Base-by-base conservation (phyloP, 2,113 vertebrate species). In the Rhea americana region DNA sequence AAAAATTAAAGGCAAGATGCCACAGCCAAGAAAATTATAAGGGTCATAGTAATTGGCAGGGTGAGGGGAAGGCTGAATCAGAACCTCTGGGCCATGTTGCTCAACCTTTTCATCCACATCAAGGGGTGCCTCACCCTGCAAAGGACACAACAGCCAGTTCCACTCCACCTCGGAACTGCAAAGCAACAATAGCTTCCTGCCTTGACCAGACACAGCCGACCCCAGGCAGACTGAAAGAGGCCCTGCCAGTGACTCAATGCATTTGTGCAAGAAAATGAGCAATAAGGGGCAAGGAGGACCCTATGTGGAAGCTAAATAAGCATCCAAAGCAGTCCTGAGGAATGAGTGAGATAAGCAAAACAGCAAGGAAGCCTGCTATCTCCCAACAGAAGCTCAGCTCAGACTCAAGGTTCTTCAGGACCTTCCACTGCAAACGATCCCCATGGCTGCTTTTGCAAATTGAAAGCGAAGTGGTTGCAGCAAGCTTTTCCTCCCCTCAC, bases 81-180 rank as follows among this genome's bases (percentile, higher is more conserved):
- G 87, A 89, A 51, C 92, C 82, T 91, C 87, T 51, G 63, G 81
- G 87, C 67, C 39, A 55, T 3, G 17, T 84, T 96, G 87, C 94
- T 88, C 91, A 94, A 89, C 8, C 65, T 79, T 67, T 66, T 74
- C 67, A 47, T 11, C 92, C 94, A 96, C 87, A 93, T 95, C 87
- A 95, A 97, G 87, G 73, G 77, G 61, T 92, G 80, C 82, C 85
- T 87, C 92, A 25, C 82, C 91, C 90, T 28, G 58, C 10, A 2
- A 20, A 19, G 66, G 0, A 0, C 82, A 83, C 85, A 63, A 41
- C n/a, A 22, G 67, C 9, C 90, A 43, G 73, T n/a, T 85, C 75
- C 66, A 75, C 51, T 85, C 67, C 10, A 7, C 1, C 1, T 1
- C 0, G 55, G 39, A 39, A 22, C 91, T 71, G 55, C 43, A 39